phyloP scores from a whole-genome alignment of 2,888 invertebrate species.

The Drosophila recens region DNA sequence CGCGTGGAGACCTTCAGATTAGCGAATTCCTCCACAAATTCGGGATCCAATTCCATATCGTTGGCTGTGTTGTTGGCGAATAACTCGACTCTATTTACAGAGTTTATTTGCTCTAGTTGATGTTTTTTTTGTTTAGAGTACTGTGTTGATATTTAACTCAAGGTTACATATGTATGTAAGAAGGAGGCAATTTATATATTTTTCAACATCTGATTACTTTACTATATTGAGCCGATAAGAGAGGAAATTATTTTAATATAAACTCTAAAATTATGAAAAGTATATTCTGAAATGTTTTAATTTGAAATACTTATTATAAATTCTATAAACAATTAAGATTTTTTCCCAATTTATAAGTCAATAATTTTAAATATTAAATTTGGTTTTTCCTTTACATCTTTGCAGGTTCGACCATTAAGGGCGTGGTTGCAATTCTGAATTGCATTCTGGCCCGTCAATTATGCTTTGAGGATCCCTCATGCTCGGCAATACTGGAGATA shows the following conservation, averaged over 20 bases:
- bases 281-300: too few relatives aligned
- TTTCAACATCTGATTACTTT: not conserved
- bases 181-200: not conserved
- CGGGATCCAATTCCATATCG: conserved; percentile 81
- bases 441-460: conserved; percentile 94
- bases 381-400: conserved; percentile 21
- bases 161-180: not conserved
- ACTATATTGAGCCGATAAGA: too few relatives aligned
- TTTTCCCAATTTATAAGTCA: not conserved
- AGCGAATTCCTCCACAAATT: conserved; percentile 75
- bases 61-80: not conserved
- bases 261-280: too few relatives aligned
- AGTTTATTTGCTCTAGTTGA: not conserved
- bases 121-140: conserved; percentile 3
- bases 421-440: conserved; percentile 92
- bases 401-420: conserved; percentile 92
- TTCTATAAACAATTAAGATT: not conserved
- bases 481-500: conserved; percentile 95
- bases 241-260: too few relatives aligned
- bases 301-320: too few relatives aligned
- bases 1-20: conserved; percentile 59
- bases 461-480: conserved; percentile 95
- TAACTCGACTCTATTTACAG: not conserved
- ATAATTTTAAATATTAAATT: not conserved
- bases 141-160: not conserved